phyloP scores from a whole-genome alignment of 2,797 vertebrate genomes.

The Pseudochirops corinnae region DNA sequence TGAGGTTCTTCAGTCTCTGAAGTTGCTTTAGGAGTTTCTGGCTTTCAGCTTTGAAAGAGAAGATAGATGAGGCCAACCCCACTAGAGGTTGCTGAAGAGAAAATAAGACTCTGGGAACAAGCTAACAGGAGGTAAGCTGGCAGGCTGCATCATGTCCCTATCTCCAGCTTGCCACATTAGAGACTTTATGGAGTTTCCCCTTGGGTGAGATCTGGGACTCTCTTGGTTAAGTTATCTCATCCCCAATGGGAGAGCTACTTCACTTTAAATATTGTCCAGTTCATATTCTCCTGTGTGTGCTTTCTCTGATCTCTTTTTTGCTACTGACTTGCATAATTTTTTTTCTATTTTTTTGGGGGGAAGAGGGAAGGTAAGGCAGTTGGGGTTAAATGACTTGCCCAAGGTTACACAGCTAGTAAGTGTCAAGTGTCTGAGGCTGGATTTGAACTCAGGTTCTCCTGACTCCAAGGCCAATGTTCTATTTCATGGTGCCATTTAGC shows the following conservation, averaged over 20 bases:
- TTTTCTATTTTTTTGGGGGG: no score
- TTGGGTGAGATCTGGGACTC: not conserved
- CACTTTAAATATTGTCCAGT: not conserved
- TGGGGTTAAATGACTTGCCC: no score
- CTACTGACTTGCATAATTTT: not conserved
- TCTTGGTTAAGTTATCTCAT: not conserved
- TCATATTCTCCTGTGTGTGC: not conserved
- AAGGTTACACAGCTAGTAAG: no score
- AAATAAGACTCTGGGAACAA: not conserved
- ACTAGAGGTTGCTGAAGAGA: not conserved
- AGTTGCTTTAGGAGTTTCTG: not conserved
- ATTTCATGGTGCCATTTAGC: no score
- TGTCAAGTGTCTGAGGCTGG: no score
- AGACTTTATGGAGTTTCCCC: not conserved
- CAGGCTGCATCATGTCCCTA: not conserved
- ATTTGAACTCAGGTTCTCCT: no score
- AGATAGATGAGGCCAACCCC: not conserved
- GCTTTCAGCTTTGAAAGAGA: not conserved
- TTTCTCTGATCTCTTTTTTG: not conserved
- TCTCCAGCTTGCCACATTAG: not conserved
- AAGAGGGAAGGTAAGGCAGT: no score
- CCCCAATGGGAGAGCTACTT: not conserved
- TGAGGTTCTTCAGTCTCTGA: no score
- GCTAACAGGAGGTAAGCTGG: not conserved
- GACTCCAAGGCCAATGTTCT: no score